Evolutionary conservation across 1,140 invertebrate species (phyloP).

Genomic region (Zaprionus gabonicus): DNA sequence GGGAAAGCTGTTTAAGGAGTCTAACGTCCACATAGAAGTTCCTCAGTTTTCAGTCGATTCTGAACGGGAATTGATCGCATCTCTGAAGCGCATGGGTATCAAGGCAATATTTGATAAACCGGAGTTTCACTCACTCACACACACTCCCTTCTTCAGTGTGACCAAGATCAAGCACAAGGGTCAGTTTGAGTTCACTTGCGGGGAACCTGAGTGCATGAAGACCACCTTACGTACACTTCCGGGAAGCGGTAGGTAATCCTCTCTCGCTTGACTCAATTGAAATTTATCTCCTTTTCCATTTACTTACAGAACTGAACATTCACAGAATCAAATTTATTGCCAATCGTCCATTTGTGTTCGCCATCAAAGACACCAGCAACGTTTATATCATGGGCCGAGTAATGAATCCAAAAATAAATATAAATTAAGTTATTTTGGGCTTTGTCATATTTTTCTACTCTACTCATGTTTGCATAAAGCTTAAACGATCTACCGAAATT

Average conservation of each 20-base stretch:
- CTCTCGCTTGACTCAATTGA: background rate
- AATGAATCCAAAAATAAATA: background rate
- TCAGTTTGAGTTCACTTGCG: background rate
- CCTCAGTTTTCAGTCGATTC: background rate
- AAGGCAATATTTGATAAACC: background rate
- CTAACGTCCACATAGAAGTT: background rate
- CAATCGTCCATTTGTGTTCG: background rate
- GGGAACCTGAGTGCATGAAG: background rate
- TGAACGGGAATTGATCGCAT: background rate
- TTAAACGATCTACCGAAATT: no score
- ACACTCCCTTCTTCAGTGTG: background rate
- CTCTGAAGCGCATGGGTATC: background rate
- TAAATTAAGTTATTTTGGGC: background rate
- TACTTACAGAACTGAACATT: background rate
- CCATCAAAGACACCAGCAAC: background rate
- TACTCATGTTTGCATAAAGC: background rate
- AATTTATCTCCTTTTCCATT: background rate
- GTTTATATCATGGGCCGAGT: background rate
- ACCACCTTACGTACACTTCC: background rate
- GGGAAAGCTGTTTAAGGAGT: background rate
- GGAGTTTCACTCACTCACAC: background rate
- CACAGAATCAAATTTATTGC: background rate
- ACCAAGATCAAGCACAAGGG: background rate
- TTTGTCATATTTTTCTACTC: background rate
- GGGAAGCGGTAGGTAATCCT: background rate